Base-by-base conservation (phyloP, 1,140 invertebrate species). In the Aporrectodea caliginosa region DNA sequence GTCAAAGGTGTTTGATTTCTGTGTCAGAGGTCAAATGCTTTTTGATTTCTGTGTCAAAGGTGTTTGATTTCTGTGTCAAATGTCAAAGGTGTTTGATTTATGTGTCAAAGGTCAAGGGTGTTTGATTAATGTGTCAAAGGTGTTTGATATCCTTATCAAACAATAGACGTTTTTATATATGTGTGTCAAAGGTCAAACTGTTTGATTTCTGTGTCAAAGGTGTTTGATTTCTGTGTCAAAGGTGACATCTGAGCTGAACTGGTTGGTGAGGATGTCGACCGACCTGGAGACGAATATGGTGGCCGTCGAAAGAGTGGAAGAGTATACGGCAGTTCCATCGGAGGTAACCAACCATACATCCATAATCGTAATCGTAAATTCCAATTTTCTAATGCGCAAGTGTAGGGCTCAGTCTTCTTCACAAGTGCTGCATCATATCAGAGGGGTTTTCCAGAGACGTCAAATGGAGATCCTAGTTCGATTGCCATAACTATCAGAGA, bases 171-270 rank as follows among this genome's bases (percentile, higher is more conserved):
- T n/a, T n/a, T n/a, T n/a, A n/a, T n/a, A n/a, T n/a, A n/a, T n/a
- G n/a, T n/a, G n/a, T n/a, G n/a, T n/a, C n/a, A n/a, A n/a, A n/a
- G n/a, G n/a, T n/a, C n/a, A n/a, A n/a, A n/a, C n/a, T n/a, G n/a
- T n/a, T n/a, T n/a, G n/a, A n/a, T n/a, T n/a, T n/a, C n/a, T n/a
- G n/a, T n/a, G n/a, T n/a, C n/a, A n/a, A n/a, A n/a, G n/a, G n/a
- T n/a, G n/a, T n/a, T n/a, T n/a, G n/a, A n/a, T 22, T 58, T 58
- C 22, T 58, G 43, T 58, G 22, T 81, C 77, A n/a, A 78, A 88
- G 87, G 87, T 98, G 71, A 98, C 96, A 0, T 94, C 95, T 91
- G 95, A 94, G 0, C 88, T 98, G 6, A 98, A 98, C 87, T 98
- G 95, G 95, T 89, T 98, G 79, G 79, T 84, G 0, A 73, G 82